Percentiles rank a stretch among this genome's conserved stretches.
Conservation (phyloP, 2,888 invertebrate genomes). For the Drosophila vallismaia region DNA sequence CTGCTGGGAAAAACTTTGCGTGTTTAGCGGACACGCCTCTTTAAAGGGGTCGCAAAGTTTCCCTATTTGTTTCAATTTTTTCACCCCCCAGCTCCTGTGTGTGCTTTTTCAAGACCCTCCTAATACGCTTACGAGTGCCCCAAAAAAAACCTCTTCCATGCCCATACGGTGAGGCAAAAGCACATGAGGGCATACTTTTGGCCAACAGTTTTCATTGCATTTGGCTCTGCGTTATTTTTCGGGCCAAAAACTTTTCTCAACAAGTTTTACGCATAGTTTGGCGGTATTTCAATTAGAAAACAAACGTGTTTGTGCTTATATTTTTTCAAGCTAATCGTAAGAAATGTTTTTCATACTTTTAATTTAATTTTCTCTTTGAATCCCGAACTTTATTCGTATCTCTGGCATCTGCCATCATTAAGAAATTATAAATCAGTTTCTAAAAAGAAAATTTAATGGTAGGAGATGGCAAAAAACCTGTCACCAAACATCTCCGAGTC, state of each 20-base stretch:
- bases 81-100: constrained; percentile 3
- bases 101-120: constrained; percentile 10
- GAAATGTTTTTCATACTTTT: not conserved
- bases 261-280: constrained; percentile 64
- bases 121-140: constrained; percentile 34
- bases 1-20: constrained; percentile 14
- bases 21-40: constrained; percentile 22
- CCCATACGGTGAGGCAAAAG: not conserved
- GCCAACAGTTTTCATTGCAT: constrained; percentile 46
- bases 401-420: not conserved
- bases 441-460: not conserved
- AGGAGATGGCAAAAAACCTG: not conserved
- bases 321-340: not conserved
- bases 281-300: constrained; percentile 64
- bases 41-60: constrained; percentile 19
- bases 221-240: constrained; percentile 35
- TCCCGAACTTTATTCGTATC: not conserved
- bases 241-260: constrained; percentile 37
- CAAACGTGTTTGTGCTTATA: not conserved
- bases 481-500: constrained; percentile 5
- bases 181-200: constrained; percentile 21
- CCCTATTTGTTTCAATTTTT: constrained; percentile 37
- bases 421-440: not conserved
- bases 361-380: not conserved
- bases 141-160: constrained; percentile 25